A percentile compares a stretch with the other conserved stretches of the same genome.
These are phyloP conservation scores for Neolamprologus sp. DNA, from an alignment of 2,113 vertebrate species.

Conservation along the genomic window DNA sequence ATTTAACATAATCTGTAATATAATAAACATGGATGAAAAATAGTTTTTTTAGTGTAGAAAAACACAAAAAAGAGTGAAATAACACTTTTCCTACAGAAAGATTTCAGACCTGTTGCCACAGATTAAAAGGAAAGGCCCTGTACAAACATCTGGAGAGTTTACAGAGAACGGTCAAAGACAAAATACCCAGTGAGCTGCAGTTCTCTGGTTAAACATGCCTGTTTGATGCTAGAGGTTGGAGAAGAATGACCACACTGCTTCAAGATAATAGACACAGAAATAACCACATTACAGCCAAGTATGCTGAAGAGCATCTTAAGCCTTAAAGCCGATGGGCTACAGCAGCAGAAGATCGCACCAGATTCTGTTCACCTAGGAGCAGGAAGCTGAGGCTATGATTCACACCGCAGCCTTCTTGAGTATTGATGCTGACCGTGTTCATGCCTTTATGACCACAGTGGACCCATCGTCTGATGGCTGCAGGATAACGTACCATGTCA, in stretches of 20 bases:
- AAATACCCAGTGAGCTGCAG: not conserved
- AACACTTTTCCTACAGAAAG: not conserved
- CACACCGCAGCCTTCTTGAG: not conserved
- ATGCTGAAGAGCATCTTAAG: not conserved
- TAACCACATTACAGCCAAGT: not conserved
- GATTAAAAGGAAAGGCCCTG: not conserved
- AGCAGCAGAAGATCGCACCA: not conserved
- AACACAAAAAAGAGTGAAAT: not conserved
- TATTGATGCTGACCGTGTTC: not conserved
- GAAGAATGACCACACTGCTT: not conserved
- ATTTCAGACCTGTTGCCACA: not conserved
- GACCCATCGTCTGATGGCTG: not conserved
- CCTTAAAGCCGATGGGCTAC: not conserved
- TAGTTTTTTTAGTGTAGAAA: not conserved
- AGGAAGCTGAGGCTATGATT: not conserved
- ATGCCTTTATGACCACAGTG: not conserved
- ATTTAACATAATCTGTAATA: not conserved
- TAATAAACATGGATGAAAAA: not conserved
- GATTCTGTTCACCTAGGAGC: not conserved
- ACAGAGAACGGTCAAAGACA: not conserved
- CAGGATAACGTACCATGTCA: not conserved
- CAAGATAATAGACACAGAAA: not conserved
- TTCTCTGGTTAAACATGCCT: not conserved
- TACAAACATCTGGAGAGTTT: not conserved
- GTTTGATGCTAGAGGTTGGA: not conserved